phyloP scores from a whole-genome alignment of 2,888 invertebrate species.

The Orthonevra nobilis region DNA sequence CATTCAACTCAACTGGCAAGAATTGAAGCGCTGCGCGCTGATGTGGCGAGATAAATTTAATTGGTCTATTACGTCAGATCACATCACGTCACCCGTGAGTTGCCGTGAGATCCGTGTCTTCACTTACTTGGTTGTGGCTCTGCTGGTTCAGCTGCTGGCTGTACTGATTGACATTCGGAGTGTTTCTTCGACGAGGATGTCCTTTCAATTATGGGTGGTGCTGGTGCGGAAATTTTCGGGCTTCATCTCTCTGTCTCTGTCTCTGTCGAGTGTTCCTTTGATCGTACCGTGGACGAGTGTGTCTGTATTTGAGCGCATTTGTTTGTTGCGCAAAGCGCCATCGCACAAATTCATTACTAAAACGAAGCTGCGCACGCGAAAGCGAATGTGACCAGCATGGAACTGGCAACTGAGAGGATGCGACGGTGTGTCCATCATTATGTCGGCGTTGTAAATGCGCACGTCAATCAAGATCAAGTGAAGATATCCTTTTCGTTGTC shows the following conservation, averaged over 20 bases:
- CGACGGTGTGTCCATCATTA: conserved; percentile 79
- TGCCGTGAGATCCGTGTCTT: conserved; percentile 51
- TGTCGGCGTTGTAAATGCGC: conserved; percentile 80
- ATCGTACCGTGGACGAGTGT: conserved; percentile 55
- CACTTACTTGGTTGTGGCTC: neutral
- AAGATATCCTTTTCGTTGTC: conserved; percentile 73
- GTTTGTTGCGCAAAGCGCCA: conserved; percentile 71
- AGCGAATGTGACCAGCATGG: conserved; percentile 33
- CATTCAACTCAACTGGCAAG: conserved; percentile 60
- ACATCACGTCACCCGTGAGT: conserved; percentile 70
- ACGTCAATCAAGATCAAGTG: conserved; percentile 80
- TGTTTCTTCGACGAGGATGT: conserved; percentile 55
- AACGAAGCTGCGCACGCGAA: conserved; percentile 62
- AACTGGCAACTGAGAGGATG: too few relatives aligned
- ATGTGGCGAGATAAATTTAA: conserved; percentile 73
- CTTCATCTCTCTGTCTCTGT: conserved; percentile 12
- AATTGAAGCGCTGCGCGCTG: conserved; percentile 47
- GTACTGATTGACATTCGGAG: conserved; percentile 63
- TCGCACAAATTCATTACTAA: conserved; percentile 71
- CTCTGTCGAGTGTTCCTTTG: too few relatives aligned
- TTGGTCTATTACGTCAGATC: conserved; percentile 78
- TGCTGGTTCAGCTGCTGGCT: conserved; percentile 51
- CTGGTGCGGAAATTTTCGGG: conserved; percentile 11
- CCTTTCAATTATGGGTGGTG: conserved; percentile 58
- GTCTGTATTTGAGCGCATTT: neutral